Conservation (phyloP, 2,113 vertebrate genomes). For the Tamias sibiricus region DNA sequence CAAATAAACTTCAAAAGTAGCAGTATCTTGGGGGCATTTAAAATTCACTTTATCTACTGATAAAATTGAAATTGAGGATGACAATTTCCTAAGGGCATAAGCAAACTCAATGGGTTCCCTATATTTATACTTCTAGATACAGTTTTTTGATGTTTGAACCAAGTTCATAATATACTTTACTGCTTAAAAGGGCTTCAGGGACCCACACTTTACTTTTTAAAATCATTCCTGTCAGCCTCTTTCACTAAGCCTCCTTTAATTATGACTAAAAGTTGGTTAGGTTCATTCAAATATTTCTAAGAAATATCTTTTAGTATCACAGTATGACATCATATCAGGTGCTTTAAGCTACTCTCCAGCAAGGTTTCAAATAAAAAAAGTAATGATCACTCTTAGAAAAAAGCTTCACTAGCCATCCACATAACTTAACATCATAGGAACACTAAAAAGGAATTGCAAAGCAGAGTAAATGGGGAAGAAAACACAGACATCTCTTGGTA, state of each 20-base stretch:
- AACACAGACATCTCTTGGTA: background rate
- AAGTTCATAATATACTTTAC: background rate
- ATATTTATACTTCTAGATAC: background rate
- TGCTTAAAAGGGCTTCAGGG: background rate
- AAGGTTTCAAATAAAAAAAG: slow-evolving; percentile 52
- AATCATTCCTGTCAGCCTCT: background rate
- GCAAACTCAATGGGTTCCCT: background rate
- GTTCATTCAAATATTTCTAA: slow-evolving; percentile 39
- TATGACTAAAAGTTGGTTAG: background rate
- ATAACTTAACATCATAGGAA: background rate
- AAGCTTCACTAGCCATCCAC: background rate
- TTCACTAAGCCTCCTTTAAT: slow-evolving; percentile 37
- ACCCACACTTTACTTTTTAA: slow-evolving; percentile 47
- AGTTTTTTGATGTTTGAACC: slow-evolving; percentile 1
- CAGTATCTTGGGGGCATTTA: slow-evolving; percentile 26
- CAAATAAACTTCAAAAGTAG: slow-evolving; percentile 7
- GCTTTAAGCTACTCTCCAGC: background rate
- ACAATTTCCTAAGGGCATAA: background rate
- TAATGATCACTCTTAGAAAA: background rate
- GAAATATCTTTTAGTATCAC: slow-evolving; percentile 7
- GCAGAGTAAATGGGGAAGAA: background rate
- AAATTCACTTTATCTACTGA: slow-evolving; percentile 43
- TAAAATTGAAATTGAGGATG: slow-evolving; percentile 47
- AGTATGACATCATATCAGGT: background rate
- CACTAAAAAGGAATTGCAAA: slow-evolving; percentile 39